Percentiles rank a stretch among this genome's conserved stretches.
Evolutionary conservation across 2,888 invertebrate species (phyloP).

Genomic region (Chymomyza amoena): DNA sequence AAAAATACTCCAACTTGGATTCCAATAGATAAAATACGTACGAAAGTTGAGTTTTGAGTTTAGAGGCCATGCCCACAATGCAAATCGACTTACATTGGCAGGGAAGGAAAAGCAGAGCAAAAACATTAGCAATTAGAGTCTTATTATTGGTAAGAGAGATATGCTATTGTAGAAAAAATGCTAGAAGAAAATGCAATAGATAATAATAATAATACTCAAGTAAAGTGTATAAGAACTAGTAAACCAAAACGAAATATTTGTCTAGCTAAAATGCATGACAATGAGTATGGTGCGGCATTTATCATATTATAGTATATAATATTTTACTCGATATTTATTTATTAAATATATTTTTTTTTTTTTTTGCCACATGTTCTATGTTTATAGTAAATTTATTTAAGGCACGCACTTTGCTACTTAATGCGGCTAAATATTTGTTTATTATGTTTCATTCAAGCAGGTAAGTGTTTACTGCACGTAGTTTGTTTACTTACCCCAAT

Average conservation of each 20-base stretch:
- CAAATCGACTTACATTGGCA: neutral
- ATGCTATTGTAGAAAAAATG: neutral
- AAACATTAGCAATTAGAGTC: neutral
- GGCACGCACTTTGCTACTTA: neutral
- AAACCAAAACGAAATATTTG: slow-evolving; percentile 61
- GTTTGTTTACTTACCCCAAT: slow-evolving; percentile 84
- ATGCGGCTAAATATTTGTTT: neutral
- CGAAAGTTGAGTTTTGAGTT: neutral
- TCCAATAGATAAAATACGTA: neutral
- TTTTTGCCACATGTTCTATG: neutral
- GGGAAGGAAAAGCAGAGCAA: neutral
- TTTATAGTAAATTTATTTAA: neutral
- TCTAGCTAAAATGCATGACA: slow-evolving; percentile 64
- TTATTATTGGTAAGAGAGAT: too few relatives aligned
- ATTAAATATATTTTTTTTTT: too few relatives aligned
- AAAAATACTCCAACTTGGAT: neutral
- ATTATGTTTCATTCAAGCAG: too few relatives aligned
- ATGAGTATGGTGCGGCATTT: slow-evolving; percentile 2
- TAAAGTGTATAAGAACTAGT: slow-evolving; percentile 29
- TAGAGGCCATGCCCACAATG: neutral
- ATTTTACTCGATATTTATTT: too few relatives aligned
- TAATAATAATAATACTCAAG: slow-evolving; percentile 28
- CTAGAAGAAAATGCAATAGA: neutral
- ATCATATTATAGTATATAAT: neutral
- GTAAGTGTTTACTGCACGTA: neutral